Evolutionary conservation across 2,113 vertebrate genomes (phyloP).

Genomic region (Scomber colias): DNA sequence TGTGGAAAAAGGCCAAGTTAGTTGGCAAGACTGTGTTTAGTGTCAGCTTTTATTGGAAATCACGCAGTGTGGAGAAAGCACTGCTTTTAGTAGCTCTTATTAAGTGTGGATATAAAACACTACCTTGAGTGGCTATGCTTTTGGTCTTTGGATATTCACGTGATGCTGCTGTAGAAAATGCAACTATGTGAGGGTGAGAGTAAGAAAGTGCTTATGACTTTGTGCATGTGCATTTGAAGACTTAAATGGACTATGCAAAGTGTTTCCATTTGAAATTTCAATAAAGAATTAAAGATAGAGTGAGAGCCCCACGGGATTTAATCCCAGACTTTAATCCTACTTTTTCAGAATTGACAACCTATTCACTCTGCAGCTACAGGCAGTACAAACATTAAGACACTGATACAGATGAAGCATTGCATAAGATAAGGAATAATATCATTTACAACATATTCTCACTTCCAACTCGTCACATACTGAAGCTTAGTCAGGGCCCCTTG

Average conservation of each 20-base stretch:
- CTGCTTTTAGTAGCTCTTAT: constrained; percentile 64
- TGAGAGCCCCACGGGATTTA: neutral
- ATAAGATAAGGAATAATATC: neutral
- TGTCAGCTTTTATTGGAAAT: constrained; percentile 77
- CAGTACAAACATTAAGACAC: neutral
- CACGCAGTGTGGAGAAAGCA: constrained; percentile 64
- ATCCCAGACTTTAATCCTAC: constrained; percentile 6
- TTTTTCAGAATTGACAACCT: neutral
- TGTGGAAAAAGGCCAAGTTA: constrained; percentile 61
- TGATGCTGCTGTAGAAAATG: constrained; percentile 36
- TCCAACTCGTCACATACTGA: no score
- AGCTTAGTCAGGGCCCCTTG: no score
- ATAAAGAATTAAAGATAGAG: neutral
- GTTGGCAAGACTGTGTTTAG: constrained; percentile 65
- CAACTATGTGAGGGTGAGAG: neutral
- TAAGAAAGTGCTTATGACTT: constrained; percentile 1
- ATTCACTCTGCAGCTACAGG: neutral
- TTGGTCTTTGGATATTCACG: constrained; percentile 31
- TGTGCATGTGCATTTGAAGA: constrained; percentile 6
- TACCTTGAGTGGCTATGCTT: constrained; percentile 41
- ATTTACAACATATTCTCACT: no score
- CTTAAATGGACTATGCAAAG: constrained; percentile 7
- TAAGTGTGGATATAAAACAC: constrained; percentile 71
- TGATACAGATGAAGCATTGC: no score
- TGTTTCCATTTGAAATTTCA: constrained; percentile 7